Conservation (phyloP, 2,888 invertebrate species). For the Xestoiulus laeticollis region DNA sequence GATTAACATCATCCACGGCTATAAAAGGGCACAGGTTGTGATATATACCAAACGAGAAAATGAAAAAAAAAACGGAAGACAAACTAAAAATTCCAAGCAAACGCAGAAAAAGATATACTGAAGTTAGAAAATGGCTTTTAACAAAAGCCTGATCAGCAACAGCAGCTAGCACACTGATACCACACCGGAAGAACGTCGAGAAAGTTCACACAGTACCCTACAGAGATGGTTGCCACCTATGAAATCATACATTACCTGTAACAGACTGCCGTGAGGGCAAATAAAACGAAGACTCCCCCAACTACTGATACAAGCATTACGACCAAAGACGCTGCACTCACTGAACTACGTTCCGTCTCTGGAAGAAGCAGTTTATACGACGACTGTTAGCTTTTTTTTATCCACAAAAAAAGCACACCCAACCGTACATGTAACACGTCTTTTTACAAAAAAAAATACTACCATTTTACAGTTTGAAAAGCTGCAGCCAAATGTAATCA, state of each 20-base stretch:
- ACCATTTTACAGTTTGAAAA: too few species aligned
- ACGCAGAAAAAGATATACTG: background rate
- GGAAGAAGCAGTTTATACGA: conserved; percentile 62
- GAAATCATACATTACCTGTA: conserved; percentile 75
- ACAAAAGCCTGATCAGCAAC: conserved; percentile 6
- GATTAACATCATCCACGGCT: conserved; percentile 43
- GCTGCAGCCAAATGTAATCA: too few species aligned
- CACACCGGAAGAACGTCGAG: conserved; percentile 44
- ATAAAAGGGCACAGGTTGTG: background rate
- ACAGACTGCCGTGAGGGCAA: conserved; percentile 93
- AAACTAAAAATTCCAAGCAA: background rate
- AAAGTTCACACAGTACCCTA: conserved; percentile 46
- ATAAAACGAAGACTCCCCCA: conserved; percentile 94
- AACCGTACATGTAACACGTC: conserved; percentile 46
- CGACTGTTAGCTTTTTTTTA: conserved; percentile 22
- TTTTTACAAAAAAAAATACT: background rate
- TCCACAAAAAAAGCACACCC: background rate
- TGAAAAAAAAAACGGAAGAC: background rate
- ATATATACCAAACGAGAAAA: background rate
- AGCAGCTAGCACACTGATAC: conserved; percentile 50
- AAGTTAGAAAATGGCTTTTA: background rate
- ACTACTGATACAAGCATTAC: conserved; percentile 91
- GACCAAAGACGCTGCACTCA: conserved; percentile 75
- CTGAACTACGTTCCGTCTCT: conserved; percentile 66
- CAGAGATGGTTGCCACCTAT: conserved; percentile 40